Percentiles rank a stretch among this genome's conserved stretches.
These are phyloP conservation scores for Lucifuga dentata DNA, from an alignment of 2,113 vertebrate genomes.

Conservation along the genomic window DNA sequence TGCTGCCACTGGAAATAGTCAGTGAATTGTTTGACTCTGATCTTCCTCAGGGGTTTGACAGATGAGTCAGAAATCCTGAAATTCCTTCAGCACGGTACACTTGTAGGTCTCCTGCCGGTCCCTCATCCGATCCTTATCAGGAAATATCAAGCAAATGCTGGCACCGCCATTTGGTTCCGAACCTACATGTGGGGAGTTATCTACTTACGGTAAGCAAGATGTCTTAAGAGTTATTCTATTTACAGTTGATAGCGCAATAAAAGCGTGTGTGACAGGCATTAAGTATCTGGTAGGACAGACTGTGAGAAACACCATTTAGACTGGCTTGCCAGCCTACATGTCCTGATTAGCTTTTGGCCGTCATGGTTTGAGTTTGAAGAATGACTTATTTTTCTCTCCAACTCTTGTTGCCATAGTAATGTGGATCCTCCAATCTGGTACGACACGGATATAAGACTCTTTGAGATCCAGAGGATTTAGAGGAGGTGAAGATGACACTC, in stretches of 20 bases:
- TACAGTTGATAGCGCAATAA: too few relatives aligned
- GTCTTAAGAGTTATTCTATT: too few relatives aligned
- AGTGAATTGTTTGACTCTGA: too few relatives aligned
- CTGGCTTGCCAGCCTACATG: neutral
- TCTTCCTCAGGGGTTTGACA: constrained; percentile 87
- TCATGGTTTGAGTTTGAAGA: neutral
- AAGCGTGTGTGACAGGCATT: neutral
- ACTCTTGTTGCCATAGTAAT: constrained; percentile 83
- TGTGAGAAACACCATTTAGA: neutral
- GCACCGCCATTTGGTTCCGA: constrained; percentile 96
- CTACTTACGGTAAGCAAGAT: constrained; percentile 89
- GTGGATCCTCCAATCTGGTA: constrained; percentile 98
- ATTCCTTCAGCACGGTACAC: constrained; percentile 95
- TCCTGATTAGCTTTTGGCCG: neutral
- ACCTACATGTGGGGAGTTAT: constrained; percentile 99
- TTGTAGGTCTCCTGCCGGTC: constrained; percentile 96
- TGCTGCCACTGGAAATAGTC: too few relatives aligned
- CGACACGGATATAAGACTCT: constrained; percentile 96
- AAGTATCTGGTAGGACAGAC: neutral
- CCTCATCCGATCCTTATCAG: constrained; percentile 99
- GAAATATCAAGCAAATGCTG: constrained; percentile 96
- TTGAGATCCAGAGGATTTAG: constrained; percentile 98
- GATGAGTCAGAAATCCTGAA: constrained; percentile 97
- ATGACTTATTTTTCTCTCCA: neutral
- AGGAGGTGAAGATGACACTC: neutral